phyloP scores from a whole-genome alignment of 2,888 invertebrate species.

The Reticulitermes lucifugus region DNA sequence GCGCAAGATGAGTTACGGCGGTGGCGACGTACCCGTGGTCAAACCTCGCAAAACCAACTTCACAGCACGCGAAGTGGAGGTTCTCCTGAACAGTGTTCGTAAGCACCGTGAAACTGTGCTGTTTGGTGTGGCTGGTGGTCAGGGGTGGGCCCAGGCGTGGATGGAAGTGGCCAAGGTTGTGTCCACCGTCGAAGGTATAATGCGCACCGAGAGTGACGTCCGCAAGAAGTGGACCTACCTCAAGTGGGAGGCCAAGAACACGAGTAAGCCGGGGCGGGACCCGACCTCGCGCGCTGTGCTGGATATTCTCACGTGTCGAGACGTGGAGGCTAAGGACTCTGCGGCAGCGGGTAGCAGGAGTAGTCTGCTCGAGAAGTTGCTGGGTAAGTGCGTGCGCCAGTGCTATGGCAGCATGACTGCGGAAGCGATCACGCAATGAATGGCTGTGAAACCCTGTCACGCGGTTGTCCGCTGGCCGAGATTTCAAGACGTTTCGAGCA shows the following conservation, averaged over 20 bases:
- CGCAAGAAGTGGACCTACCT: constrained; percentile 58
- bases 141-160: constrained; percentile 58
- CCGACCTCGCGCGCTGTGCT: constrained; percentile 57
- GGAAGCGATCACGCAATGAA: no score
- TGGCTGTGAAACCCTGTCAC: no score
- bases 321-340: neutral
- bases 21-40: neutral
- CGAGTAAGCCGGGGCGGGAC: constrained; percentile 57
- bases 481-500: no score
- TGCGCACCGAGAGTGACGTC: constrained; percentile 57
- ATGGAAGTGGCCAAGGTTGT: constrained; percentile 57
- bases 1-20: neutral
- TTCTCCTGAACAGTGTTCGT: constrained; percentile 56
- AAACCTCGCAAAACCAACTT: constrained; percentile 58
- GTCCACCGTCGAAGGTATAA: constrained; percentile 56
- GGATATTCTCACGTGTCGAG: constrained; percentile 54
- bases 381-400: neutral
- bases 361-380: neutral
- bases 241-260: constrained; percentile 59
- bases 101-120: constrained; percentile 57
- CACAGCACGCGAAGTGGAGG: constrained; percentile 57
- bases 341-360: neutral
- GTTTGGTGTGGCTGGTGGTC: constrained; percentile 58
- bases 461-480: no score
- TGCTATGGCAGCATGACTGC: no score